Conservation (phyloP, 2,888 invertebrate genomes). For the Drosophila mettleri region DNA sequence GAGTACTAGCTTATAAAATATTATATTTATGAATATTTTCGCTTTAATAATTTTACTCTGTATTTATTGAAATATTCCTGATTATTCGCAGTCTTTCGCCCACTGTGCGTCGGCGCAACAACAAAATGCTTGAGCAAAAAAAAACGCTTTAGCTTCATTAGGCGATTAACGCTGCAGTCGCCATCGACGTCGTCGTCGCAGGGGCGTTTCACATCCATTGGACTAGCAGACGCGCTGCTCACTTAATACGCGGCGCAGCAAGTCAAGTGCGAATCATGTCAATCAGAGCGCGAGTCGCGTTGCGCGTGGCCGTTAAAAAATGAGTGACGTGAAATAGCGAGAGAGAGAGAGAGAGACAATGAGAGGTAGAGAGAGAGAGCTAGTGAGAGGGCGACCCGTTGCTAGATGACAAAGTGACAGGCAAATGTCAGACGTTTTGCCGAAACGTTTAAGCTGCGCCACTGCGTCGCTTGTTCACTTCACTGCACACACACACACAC, state of each 20-base stretch:
- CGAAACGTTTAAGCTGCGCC: conserved; percentile 67
- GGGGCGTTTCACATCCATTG: conserved; percentile 3
- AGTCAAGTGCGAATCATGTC: conserved; percentile 77
- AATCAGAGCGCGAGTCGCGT: conserved; percentile 57
- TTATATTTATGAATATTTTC: not conserved
- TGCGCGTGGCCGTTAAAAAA: conserved; percentile 46
- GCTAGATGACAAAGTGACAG: conserved; percentile 68
- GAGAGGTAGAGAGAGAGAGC: not conserved
- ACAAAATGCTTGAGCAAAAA: conserved; percentile 48
- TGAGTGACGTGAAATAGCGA: not conserved
- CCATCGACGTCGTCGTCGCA: conserved; percentile 15
- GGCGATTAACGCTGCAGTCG: conserved; percentile 62
- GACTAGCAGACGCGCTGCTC: conserved; percentile 42
- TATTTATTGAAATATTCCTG: not conserved
- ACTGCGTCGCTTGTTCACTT: conserved; percentile 68
- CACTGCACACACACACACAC: conserved; percentile 61
- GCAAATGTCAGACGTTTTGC: conserved; percentile 74
- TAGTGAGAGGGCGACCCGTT: conserved; percentile 15
- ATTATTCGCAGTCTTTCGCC: not conserved
- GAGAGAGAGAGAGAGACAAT: not conserved
- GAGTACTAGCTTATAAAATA: not conserved
- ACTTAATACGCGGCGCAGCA: conserved; percentile 63
- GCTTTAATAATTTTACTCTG: not conserved
- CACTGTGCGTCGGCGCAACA: conserved; percentile 53
- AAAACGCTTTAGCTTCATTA: conserved; percentile 74